phyloP scores from a whole-genome alignment of 2,113 vertebrate genomes.

The Crocuta crocuta region DNA sequence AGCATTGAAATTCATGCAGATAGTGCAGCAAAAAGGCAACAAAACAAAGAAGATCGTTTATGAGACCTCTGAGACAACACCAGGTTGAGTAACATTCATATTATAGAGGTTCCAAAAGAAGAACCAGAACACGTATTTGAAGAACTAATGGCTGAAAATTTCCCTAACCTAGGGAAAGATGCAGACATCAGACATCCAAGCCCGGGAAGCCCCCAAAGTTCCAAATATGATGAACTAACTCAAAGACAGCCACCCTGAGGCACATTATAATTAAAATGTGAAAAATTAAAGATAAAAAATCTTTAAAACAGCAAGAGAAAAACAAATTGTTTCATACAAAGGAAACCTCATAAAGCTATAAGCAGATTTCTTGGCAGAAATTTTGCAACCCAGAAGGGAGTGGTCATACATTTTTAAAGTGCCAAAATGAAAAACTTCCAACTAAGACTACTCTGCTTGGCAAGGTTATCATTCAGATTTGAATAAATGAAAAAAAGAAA shows the following conservation, averaged over 20 bases:
- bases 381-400: neutral
- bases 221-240: neutral
- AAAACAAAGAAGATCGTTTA: neutral
- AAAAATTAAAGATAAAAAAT: neutral
- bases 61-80: neutral
- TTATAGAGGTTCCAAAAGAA: neutral
- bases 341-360: neutral
- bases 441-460: neutral
- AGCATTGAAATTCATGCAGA: neutral
- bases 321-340: neutral
- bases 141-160: neutral
- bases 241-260: neutral
- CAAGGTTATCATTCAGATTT: neutral
- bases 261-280: neutral
- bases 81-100: neutral
- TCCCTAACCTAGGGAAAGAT: neutral
- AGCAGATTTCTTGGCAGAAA: neutral
- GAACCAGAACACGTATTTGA: neutral
- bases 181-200: neutral
- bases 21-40: neutral
- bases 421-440: neutral
- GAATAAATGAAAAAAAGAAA: neutral
- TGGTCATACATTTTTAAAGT: neutral
- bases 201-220: neutral
- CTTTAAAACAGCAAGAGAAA: neutral